Evolutionary conservation across 2,888 invertebrate genomes (phyloP).

Genomic region (Morpho achilles): DNA sequence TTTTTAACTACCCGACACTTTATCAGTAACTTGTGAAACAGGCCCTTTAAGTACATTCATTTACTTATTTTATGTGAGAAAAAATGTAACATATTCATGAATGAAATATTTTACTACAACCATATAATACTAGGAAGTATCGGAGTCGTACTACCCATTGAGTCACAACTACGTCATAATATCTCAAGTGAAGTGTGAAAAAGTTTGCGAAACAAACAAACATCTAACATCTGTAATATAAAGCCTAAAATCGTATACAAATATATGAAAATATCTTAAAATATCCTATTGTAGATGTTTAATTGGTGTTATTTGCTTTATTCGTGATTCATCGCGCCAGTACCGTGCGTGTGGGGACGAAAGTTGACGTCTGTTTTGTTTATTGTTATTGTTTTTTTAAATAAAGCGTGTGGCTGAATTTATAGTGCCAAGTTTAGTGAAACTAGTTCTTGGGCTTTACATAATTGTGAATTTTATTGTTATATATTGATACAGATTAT

Average conservation of each 20-base stretch:
- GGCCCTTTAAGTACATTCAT: background rate
- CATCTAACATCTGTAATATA: slow-evolving; percentile 36
- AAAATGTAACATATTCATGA: background rate
- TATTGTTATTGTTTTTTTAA: slow-evolving; percentile 38
- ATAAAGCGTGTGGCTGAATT: slow-evolving; percentile 6
- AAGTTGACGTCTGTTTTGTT: slow-evolving; percentile 43
- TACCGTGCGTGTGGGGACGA: slow-evolving; percentile 52
- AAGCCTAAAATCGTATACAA: slow-evolving; percentile 41
- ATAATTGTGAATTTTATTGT: background rate
- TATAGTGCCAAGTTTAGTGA: slow-evolving; percentile 40
- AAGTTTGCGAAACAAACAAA: slow-evolving; percentile 17
- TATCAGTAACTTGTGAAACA: no score
- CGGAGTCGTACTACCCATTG: slow-evolving; percentile 3
- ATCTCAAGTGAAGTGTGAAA: slow-evolving; percentile 10
- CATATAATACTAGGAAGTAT: slow-evolving; percentile 12
- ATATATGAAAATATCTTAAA: slow-evolving; percentile 34
- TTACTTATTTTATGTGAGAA: background rate
- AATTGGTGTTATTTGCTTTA: slow-evolving; percentile 73
- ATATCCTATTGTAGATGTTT: slow-evolving; percentile 49
- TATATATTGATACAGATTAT: background rate
- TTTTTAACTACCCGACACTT: no score
- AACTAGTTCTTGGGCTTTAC: background rate
- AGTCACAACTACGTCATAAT: slow-evolving; percentile 13
- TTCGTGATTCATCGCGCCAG: slow-evolving; percentile 69
- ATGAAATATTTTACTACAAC: slow-evolving; percentile 10